Conservation (phyloP, 2,888 invertebrate genomes). For the Monoplex corrugatus region DNA sequence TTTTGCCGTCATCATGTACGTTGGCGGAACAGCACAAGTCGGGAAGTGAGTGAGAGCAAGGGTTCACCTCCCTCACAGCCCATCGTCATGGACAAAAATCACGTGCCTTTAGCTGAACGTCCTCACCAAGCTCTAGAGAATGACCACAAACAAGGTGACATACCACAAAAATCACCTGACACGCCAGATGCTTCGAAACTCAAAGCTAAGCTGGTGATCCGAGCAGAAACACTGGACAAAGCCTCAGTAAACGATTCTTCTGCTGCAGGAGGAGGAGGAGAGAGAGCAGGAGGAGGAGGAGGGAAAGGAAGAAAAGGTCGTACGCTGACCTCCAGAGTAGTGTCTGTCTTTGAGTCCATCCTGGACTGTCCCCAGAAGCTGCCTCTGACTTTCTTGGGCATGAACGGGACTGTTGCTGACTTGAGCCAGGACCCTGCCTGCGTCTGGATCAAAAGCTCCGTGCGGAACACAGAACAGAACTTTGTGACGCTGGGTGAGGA, state of each 20-base stretch:
- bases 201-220: not conserved
- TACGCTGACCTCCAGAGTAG: not conserved
- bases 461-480: conserved; percentile 38
- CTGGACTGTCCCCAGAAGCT: conserved; percentile 14
- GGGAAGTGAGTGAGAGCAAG: not conserved
- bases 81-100: no score
- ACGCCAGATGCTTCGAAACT: not conserved
- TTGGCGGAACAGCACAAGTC: not conserved
- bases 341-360: not conserved
- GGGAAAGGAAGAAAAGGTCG: not conserved
- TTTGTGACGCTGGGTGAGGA: conserved; percentile 44
- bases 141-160: not conserved
- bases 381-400: conserved; percentile 32
- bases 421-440: conserved; percentile 33
- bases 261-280: not conserved
- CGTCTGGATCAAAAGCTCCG: not conserved
- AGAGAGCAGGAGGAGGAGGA: not conserved
- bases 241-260: not conserved
- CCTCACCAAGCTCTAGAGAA: not conserved
- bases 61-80: no score
- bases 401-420: conserved; percentile 8
- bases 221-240: not conserved
- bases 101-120: not conserved
- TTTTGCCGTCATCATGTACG: conserved; percentile 27
- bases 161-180: not conserved